Base-by-base conservation (phyloP, 2,888 invertebrate species). In the Erebia epiphron region DNA sequence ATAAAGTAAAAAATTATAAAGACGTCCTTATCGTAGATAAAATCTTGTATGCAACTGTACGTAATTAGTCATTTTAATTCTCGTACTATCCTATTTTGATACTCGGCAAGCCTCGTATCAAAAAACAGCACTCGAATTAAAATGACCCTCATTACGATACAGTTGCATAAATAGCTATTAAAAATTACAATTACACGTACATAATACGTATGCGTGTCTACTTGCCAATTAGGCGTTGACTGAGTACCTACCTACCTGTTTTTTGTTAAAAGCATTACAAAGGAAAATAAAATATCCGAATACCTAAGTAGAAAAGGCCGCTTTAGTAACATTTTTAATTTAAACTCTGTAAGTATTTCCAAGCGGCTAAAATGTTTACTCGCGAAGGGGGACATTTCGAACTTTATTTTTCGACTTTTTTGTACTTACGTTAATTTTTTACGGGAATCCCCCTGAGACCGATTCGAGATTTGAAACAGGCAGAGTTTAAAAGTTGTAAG, bases 391-490 rank as follows among this genome's bases (percentile, higher is more conserved):
- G 88, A 90, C 87, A 87, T 86, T 76, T 43, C 57, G 26, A 69
- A 69, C 71, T 73, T 76, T 88, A 88, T 86, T 90, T 90, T 90
- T 90, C 73, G 76, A 76, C 83, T 86, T 86, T 35, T 86, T 85
- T 86, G n/a, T n/a, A n/a, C n/a, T 85, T 85, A 86, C 86, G 85
- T 91, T 92, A 91, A 92, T 91, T 93, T 93, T 92, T 93, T 87
- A 87, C 81, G 80, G 82, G 77, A 82, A 84, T 79, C 80, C 93
- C 84, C 91, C 46, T 7, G 92, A 90, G 93, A 90, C 89, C 86
- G 84, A 85, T 89, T 85, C 88, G 81, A 84, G 89, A 92, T 91
- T 90, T 87, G 88, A 88, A 89, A 86, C 84, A 86, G 85, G 80
- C 79, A 79, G 83, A 87, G 84, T 89, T 90, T 83, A 80, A 85